Conservation (phyloP, 2,113 vertebrate species). For the Gymnogyps californianus region DNA sequence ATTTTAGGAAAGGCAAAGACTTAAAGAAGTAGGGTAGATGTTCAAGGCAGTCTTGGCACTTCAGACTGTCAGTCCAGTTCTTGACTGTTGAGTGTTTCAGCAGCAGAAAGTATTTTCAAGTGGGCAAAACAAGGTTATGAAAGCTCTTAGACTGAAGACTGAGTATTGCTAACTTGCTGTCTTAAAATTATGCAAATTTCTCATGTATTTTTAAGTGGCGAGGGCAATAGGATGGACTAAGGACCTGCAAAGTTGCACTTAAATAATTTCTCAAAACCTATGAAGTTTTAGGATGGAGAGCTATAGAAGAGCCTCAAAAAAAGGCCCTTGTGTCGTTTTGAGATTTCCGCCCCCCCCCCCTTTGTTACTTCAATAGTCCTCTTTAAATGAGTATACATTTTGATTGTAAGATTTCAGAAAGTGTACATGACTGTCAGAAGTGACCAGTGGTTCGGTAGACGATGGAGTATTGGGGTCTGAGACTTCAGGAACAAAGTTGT, state of each 20-base stretch:
- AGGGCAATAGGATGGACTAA: background rate
- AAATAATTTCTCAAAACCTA: background rate
- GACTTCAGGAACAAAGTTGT: background rate
- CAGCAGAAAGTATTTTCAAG: background rate
- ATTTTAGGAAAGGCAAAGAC: background rate
- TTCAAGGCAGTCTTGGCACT: background rate
- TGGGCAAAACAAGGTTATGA: background rate
- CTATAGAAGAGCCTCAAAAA: background rate
- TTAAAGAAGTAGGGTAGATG: background rate
- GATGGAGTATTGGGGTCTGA: background rate
- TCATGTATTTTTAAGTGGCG: background rate
- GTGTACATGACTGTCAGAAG: background rate
- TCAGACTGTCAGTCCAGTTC: background rate
- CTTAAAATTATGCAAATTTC: background rate
- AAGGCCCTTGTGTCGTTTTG: background rate
- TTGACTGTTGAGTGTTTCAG: background rate
- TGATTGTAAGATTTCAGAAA: background rate
- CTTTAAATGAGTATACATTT: background rate
- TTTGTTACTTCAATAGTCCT: background rate
- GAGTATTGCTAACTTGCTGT: background rate
- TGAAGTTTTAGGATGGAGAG: background rate
- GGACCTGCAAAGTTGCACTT: background rate
- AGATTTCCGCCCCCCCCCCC: background rate
- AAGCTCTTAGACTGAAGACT: background rate
- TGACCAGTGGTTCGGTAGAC: fast-evolving